These are phyloP conservation scores for Lepidurus apus DNA, from an alignment of 1,140 invertebrate species.

Conservation along the genomic window DNA sequence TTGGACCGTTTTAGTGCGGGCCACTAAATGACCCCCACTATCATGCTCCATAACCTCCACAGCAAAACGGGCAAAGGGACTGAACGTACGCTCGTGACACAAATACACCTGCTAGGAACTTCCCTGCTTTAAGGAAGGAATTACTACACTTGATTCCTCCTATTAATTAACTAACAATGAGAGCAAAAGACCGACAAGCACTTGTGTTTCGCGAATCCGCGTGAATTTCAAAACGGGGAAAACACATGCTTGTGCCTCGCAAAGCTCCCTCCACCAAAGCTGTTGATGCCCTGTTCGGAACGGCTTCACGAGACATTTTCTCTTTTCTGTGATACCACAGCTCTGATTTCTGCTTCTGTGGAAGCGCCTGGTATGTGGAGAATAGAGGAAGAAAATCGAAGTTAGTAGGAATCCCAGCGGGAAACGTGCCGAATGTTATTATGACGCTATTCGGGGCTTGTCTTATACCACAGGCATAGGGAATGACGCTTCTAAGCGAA, in stretches of 20 bases:
- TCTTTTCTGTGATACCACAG: not conserved
- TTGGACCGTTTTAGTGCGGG: not conserved
- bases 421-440: conserved; percentile 21
- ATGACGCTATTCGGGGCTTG: not conserved
- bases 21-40: not conserved
- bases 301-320: not conserved
- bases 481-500: not conserved
- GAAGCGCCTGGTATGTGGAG: not conserved
- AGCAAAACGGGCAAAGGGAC: too few relatives aligned
- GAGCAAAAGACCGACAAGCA: too few relatives aligned
- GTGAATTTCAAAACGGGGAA: too few relatives aligned
- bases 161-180: too few relatives aligned
- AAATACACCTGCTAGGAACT: too few relatives aligned
- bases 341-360: not conserved
- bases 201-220: too few relatives aligned
- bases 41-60: not conserved
- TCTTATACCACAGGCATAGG: not conserved
- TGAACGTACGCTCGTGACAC: too few relatives aligned
- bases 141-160: too few relatives aligned
- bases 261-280: too few relatives aligned
- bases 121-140: too few relatives aligned
- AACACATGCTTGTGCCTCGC: too few relatives aligned
- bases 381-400: conserved; percentile 6
- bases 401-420: conserved; percentile 7
- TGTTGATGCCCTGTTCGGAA: too few relatives aligned